These are phyloP conservation scores for Acrossocheilus fasciatus DNA, from an alignment of 2,797 vertebrate species.

Conservation along the genomic window DNA sequence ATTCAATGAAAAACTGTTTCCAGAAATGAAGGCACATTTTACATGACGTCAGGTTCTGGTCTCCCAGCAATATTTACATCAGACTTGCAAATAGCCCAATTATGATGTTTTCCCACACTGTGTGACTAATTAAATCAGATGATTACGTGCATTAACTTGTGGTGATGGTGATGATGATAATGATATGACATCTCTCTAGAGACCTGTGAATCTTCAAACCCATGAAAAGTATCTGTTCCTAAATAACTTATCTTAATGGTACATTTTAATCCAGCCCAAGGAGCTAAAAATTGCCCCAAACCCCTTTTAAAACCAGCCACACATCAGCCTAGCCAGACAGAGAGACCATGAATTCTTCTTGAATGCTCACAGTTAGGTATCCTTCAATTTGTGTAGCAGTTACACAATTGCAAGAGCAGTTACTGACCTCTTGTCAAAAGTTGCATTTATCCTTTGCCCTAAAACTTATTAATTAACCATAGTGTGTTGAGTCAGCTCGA, in stretches of 20 bases:
- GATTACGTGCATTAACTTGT: neutral
- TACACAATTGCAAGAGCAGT: neutral
- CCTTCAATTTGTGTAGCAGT: neutral
- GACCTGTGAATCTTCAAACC: neutral
- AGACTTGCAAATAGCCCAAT: neutral
- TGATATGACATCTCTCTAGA: neutral
- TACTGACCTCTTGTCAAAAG: neutral
- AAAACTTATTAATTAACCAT: neutral
- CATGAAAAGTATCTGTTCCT: neutral
- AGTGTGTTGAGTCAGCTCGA: slow-evolving; percentile 18
- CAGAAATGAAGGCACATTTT: neutral
- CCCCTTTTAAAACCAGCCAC: neutral
- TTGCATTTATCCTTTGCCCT: neutral
- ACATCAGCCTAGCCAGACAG: neutral
- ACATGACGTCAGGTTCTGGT: neutral
- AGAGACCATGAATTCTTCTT: neutral
- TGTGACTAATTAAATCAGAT: neutral
- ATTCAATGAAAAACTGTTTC: neutral
- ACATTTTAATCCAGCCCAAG: neutral
- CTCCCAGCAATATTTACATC: neutral
- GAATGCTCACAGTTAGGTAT: neutral
- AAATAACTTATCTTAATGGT: neutral
- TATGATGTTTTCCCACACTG: slow-evolving; percentile 1
- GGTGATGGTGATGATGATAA: neutral
- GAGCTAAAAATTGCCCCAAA: neutral